Evolutionary conservation across 2,113 vertebrate genomes (phyloP).

Genomic region (Megaleporinus macrocephalus): DNA sequence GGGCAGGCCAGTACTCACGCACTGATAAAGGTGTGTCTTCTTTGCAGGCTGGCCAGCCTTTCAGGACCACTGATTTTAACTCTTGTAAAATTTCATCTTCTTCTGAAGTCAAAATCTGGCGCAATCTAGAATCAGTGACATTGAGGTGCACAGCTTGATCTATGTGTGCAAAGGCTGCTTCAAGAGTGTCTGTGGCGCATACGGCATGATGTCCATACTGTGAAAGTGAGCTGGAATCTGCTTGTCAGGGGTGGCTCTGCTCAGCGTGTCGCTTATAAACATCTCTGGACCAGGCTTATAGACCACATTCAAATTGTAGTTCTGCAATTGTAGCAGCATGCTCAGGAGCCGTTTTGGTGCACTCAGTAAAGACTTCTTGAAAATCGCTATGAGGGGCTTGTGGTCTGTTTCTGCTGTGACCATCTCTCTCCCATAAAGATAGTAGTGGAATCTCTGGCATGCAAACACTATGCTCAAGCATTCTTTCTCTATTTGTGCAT

Average conservation of each 20-base stretch:
- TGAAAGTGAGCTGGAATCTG: too few relatives aligned
- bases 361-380: conserved; percentile 49
- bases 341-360: conserved; percentile 52
- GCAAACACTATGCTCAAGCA: too few relatives aligned
- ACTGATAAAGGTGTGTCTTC: conserved; percentile 1
- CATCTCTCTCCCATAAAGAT: too few relatives aligned
- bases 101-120: conserved; percentile 38
- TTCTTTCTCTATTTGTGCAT: too few relatives aligned
- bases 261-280: conserved; percentile 50
- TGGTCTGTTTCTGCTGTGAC: conserved; percentile 47
- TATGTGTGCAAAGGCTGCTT: too few relatives aligned
- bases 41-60: conserved; percentile 39
- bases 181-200: too few relatives aligned
- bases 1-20: conserved; percentile 18
- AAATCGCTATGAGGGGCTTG: conserved; percentile 47
- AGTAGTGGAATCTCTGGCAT: too few relatives aligned
- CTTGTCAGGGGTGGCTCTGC: conserved; percentile 32
- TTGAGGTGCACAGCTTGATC: conserved; percentile 51
- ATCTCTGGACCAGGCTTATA: conserved; percentile 49
- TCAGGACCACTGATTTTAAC: not conserved
- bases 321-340: conserved; percentile 46
- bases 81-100: conserved; percentile 37
- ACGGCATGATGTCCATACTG: too few relatives aligned
- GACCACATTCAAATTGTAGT: conserved; percentile 37
- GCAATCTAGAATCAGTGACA: conserved; percentile 39